Evolutionary conservation across 2,113 vertebrate species (phyloP).

Genomic region (Trematomus loennbergii): DNA sequence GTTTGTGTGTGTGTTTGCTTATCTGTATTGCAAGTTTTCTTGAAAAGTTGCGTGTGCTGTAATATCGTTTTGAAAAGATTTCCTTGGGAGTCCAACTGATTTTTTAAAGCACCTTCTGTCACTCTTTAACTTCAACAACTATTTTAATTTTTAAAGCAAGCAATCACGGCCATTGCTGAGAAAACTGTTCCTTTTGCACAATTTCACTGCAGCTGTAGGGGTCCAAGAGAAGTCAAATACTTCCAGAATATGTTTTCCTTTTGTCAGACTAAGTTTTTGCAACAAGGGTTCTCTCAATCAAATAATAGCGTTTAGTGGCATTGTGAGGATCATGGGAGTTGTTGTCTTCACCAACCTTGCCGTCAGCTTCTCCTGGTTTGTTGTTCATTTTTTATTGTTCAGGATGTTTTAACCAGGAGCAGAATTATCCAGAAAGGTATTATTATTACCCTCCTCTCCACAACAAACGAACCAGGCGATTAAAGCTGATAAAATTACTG

Average conservation of each 20-base stretch:
- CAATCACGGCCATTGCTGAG: background rate
- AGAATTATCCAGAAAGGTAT: too few relatives aligned
- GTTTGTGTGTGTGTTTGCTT: constrained; percentile 42
- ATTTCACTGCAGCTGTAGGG: constrained; percentile 12
- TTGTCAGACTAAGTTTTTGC: too few relatives aligned
- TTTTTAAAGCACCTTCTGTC: constrained; percentile 52
- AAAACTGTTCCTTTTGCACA: constrained; percentile 8
- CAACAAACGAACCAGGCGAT: too few relatives aligned
- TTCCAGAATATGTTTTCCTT: background rate
- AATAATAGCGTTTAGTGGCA: too few relatives aligned
- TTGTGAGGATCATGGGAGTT: too few relatives aligned
- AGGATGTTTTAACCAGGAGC: too few relatives aligned
- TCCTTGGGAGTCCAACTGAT: constrained; percentile 43
- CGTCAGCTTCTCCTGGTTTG: too few relatives aligned
- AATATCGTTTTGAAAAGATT: constrained; percentile 52
- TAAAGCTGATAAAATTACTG: too few relatives aligned
- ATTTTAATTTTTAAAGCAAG: constrained; percentile 1
- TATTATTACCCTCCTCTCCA: too few relatives aligned
- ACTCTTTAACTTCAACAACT: constrained; percentile 44
- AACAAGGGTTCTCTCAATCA: too few relatives aligned
- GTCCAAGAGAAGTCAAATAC: background rate
- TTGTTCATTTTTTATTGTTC: too few relatives aligned
- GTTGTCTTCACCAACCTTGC: too few relatives aligned
- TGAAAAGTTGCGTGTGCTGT: constrained; percentile 69
- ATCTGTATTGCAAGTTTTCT: constrained; percentile 68